Conservation (phyloP, 2,797 vertebrate genomes). For the Erethizon dorsatum region DNA sequence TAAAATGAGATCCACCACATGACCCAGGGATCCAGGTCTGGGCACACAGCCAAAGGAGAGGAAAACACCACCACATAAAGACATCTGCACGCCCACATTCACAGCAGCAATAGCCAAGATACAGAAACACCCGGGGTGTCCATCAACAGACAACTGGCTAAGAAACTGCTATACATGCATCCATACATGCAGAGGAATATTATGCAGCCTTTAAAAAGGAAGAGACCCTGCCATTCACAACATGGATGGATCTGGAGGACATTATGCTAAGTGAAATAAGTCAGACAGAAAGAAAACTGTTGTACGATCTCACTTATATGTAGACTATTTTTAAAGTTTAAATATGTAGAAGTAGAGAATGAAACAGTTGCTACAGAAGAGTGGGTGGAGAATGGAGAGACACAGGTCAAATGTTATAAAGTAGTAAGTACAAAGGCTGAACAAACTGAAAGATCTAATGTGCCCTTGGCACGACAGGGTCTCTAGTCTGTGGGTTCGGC, state of each 20-base stretch:
- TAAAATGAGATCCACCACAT: not conserved
- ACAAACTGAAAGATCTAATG: not conserved
- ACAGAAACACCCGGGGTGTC: not conserved
- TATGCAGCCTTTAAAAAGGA: not conserved
- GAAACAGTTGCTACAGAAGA: not conserved
- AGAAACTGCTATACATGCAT: not conserved
- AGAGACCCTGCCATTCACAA: not conserved
- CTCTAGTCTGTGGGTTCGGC: not conserved
- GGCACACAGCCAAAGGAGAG: not conserved
- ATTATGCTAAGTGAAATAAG: not conserved
- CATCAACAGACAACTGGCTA: not conserved
- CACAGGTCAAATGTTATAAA: not conserved
- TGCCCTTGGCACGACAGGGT: not conserved
- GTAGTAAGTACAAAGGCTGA: not conserved
- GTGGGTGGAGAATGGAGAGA: not conserved
- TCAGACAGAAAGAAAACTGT: not conserved
- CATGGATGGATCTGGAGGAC: not conserved
- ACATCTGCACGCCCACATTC: no score
- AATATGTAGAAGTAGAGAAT: not conserved
- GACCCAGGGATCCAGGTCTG: not conserved
- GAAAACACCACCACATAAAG: not conserved
- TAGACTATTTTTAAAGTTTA: not conserved
- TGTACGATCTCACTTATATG: not conserved
- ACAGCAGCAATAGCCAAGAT: not conserved
- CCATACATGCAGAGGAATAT: accelerated